A percentile compares a stretch with the other conserved stretches of the same genome.
Conservation (phyloP, 2,888 invertebrate genomes). For the Pimpla rufipes region DNA sequence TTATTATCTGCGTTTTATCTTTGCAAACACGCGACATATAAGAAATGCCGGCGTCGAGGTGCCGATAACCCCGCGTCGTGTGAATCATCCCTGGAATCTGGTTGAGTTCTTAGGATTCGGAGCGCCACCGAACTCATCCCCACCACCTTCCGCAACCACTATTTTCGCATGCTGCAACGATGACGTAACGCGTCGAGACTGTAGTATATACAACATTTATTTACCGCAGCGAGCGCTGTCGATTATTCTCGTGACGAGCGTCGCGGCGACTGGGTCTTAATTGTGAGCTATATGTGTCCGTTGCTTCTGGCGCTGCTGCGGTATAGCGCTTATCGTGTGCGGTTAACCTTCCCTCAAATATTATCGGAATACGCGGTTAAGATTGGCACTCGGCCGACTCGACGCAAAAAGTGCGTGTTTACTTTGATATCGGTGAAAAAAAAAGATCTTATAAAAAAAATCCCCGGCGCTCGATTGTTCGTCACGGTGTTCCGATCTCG, state of each 20-base stretch:
- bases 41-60: conserved; percentile 7
- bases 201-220: conserved; percentile 26
- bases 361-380: not conserved
- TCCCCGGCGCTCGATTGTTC: too few species aligned
- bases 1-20: not conserved
- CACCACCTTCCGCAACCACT: not conserved
- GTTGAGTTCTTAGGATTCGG: conserved; percentile 28
- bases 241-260: conserved; percentile 27
- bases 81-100: conserved; percentile 50
- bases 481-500: too few species aligned
- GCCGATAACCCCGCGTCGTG: conserved; percentile 12
- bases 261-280: conserved; percentile 3
- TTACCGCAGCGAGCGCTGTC: conserved; percentile 31
- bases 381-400: not conserved
- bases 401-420: too few species aligned
- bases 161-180: not conserved
- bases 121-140: not conserved
- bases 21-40: not conserved
- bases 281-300: not conserved
- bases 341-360: not conserved
- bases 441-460: too few species aligned
- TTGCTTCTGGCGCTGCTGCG: not conserved
- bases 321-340: not conserved
- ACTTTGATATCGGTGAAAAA: too few species aligned
- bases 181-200: conserved; percentile 25